phyloP scores from a whole-genome alignment of 2,797 vertebrate species.

The Smutsia gigantea region DNA sequence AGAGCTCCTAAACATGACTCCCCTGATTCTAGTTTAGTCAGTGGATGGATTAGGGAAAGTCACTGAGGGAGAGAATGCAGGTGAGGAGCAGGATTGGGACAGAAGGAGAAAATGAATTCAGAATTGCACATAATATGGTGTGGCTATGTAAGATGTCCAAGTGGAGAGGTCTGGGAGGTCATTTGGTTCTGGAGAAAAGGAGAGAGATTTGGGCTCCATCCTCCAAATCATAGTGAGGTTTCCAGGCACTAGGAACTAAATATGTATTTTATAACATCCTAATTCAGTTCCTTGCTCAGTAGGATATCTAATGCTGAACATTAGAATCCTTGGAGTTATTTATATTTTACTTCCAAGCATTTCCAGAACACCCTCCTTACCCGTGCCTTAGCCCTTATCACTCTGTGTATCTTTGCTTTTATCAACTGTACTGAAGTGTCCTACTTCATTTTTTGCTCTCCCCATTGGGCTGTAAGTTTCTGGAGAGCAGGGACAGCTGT shows the following conservation, averaged over 20 bases:
- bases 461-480: neutral
- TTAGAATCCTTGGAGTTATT: neutral
- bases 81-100: neutral
- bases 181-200: neutral
- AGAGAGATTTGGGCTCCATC: neutral
- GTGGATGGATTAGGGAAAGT: neutral
- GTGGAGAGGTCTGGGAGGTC: neutral
- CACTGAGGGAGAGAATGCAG: neutral
- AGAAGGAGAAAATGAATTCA: neutral
- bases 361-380: neutral
- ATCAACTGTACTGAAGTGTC: neutral
- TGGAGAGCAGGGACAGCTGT: neutral
- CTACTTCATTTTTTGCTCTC: neutral
- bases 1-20: neutral
- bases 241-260: neutral
- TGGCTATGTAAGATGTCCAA: neutral
- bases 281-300: neutral
- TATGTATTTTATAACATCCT: neutral
- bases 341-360: neutral
- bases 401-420: neutral
- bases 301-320: neutral
- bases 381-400: neutral
- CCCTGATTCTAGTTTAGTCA: neutral
- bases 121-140: neutral
- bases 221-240: neutral